Base-by-base conservation (phyloP, 2,888 invertebrate genomes). In the Frankliniella intonsa region DNA sequence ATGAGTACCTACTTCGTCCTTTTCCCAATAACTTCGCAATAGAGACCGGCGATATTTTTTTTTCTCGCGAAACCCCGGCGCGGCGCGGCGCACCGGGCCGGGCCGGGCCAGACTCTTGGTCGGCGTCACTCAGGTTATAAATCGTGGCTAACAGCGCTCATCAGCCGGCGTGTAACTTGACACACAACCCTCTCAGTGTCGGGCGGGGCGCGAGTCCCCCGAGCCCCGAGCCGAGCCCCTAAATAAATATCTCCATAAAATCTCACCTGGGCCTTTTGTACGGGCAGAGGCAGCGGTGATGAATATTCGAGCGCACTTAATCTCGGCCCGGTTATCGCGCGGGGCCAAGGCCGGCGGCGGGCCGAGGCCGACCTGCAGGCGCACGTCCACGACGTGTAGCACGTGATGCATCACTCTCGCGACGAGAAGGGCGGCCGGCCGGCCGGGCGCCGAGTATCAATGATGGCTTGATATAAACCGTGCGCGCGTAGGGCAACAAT, bases 161-260 rank as follows among this genome's bases (percentile, higher is more conserved):
- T 76, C 69, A 76, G 69, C 69, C 69, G 69, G 69, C 69, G 69
- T 76, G 69, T 76, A 76, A 76, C 69, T 22, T 76, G 69, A 76
- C 69, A 76, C 69, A 76, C 69, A 76, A 76, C 69, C 69, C 69
- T 76, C 69, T 76, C 69, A 25, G 69, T 76, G 69, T 76, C 14
- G 7, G 11, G 55, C 55, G 55, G 17, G 55, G 55, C 55, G 55
- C 55, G 55, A 14, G 55, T 55, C 55, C 55, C 55, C 19, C 14
- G 14, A 12, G 12, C 17, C 51, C 2, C 38, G 5, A 38, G 38
- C 38, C 38, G 38, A 38, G 69, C 22, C 25, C 69, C 25, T 76
- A 76, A n/a, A 76, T 76, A 76, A 76, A 25, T 76, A 76, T 76
- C 69, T 76, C 69, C 69, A 22, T 25, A 25, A 76, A 76, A 76